Conservation (phyloP, 2,888 invertebrate genomes). For the Harpagoxenus sublaevis region DNA sequence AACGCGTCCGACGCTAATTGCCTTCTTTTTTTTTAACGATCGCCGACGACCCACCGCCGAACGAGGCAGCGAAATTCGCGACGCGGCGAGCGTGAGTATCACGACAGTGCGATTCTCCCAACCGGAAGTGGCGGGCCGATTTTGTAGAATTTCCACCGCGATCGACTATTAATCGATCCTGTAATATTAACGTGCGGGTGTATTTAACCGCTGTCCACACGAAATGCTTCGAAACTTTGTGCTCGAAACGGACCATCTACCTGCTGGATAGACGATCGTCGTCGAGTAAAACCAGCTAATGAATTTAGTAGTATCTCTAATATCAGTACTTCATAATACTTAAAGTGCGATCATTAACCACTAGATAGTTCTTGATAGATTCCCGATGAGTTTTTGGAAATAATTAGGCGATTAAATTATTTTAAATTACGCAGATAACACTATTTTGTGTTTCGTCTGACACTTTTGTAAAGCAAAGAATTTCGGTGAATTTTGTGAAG, state of each 20-base stretch:
- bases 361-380: neutral
- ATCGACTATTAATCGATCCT: slow-evolving; percentile 52
- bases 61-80: slow-evolving; percentile 53
- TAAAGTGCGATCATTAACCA: neutral
- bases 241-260: slow-evolving; percentile 35
- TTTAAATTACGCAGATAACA: neutral
- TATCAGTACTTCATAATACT: neutral
- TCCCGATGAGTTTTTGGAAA: neutral
- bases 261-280: slow-evolving; percentile 14
- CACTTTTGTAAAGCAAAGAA: neutral
- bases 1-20: slow-evolving; percentile 80
- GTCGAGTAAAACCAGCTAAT: slow-evolving; percentile 27
- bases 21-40: slow-evolving; percentile 75
- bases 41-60: slow-evolving; percentile 53
- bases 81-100: slow-evolving; percentile 56
- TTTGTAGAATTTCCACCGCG: slow-evolving; percentile 28
- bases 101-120: slow-evolving; percentile 62
- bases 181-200: slow-evolving; percentile 65
- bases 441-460: neutral
- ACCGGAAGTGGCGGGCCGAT: slow-evolving; percentile 59
- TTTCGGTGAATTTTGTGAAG: neutral
- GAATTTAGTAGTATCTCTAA: slow-evolving; percentile 1
- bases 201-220: neutral
- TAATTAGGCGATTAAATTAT: neutral
- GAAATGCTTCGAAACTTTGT: slow-evolving; percentile 55